Percentiles rank a stretch among this genome's conserved stretches.
phyloP scores from a whole-genome alignment of 2,888 invertebrate genomes.

The Amphiduros pacificus region DNA sequence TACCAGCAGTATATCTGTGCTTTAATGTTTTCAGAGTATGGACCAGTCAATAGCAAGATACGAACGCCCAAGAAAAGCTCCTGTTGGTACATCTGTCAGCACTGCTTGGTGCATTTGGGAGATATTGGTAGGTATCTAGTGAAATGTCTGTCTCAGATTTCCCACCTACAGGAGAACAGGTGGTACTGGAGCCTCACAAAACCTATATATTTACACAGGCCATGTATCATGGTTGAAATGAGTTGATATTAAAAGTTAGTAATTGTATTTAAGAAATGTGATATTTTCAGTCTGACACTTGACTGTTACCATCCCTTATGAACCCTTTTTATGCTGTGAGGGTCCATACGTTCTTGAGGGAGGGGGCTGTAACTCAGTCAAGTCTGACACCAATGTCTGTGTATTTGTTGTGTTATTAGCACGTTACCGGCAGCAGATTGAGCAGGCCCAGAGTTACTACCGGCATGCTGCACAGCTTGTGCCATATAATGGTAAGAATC shows the following conservation, averaged over 20 bases:
- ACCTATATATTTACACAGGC: too few species aligned
- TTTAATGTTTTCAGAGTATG: conserved; percentile 21
- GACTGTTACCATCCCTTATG: too few species aligned
- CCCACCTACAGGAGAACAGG: background rate
- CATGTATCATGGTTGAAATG: too few species aligned
- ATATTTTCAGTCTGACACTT: too few species aligned
- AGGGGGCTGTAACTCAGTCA: too few species aligned
- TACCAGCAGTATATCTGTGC: too few species aligned
- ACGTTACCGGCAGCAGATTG: conserved; percentile 78
- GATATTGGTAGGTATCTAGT: conserved; percentile 67
- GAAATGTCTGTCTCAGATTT: background rate
- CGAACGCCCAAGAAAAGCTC: conserved; percentile 63
- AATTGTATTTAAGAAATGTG: too few species aligned
- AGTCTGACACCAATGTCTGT: too few species aligned
- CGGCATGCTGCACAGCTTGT: conserved; percentile 60
- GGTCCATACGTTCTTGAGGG: too few species aligned
- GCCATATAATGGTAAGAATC: conserved; percentile 58
- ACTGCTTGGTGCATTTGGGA: conserved; percentile 85
- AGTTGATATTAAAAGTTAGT: too few species aligned
- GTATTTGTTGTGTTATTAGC: conserved; percentile 59
- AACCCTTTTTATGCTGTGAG: too few species aligned
- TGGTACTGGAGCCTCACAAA: too few species aligned
- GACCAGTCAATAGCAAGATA: conserved; percentile 34
- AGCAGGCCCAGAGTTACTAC: conserved; percentile 83
- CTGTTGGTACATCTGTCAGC: conserved; percentile 83